A percentile compares a stretch with the other conserved stretches of the same genome.
Evolutionary conservation across 2,888 invertebrate species (phyloP).

Genomic region (Phalera bucephala): DNA sequence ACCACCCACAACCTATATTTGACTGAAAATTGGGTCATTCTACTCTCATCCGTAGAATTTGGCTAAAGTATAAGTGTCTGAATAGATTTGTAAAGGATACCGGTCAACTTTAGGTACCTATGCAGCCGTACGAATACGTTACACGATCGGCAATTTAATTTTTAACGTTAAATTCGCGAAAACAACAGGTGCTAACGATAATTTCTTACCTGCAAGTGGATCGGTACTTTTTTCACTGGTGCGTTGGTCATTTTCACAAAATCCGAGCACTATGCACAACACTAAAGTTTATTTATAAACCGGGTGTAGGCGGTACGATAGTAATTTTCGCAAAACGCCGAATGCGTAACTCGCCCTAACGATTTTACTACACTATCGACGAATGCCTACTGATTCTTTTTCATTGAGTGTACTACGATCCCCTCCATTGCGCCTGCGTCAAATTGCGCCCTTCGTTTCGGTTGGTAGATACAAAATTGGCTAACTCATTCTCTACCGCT

Average conservation of each 20-base stretch:
- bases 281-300: constrained; percentile 67
- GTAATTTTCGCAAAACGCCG: constrained; percentile 42
- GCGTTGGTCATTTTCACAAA: constrained; percentile 84
- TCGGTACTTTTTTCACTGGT: constrained; percentile 97
- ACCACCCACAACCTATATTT: constrained; percentile 22
- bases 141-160: too few relatives aligned
- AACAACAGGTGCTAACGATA: constrained; percentile 59
- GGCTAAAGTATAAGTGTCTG: constrained; percentile 10
- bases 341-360: constrained; percentile 19
- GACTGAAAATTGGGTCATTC: constrained; percentile 46
- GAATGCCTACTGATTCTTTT: constrained; percentile 60
- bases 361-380: constrained; percentile 37
- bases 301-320: constrained; percentile 59
- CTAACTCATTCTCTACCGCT: constrained; percentile 18
- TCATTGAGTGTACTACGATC: constrained; percentile 60
- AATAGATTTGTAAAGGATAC: too few relatives aligned
- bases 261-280: constrained; percentile 63
- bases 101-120: too few relatives aligned
- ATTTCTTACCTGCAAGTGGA: constrained; percentile 92
- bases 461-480: constrained; percentile 33
- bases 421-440: constrained; percentile 75
- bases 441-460: constrained; percentile 47
- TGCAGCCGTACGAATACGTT: too few relatives aligned
- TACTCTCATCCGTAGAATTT: constrained; percentile 26
- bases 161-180: constrained; percentile 25